Percentiles rank a stretch among this genome's conserved stretches.
These are phyloP conservation scores for Pagrus major DNA, from an alignment of 2,113 vertebrate species.

Conservation along the genomic window DNA sequence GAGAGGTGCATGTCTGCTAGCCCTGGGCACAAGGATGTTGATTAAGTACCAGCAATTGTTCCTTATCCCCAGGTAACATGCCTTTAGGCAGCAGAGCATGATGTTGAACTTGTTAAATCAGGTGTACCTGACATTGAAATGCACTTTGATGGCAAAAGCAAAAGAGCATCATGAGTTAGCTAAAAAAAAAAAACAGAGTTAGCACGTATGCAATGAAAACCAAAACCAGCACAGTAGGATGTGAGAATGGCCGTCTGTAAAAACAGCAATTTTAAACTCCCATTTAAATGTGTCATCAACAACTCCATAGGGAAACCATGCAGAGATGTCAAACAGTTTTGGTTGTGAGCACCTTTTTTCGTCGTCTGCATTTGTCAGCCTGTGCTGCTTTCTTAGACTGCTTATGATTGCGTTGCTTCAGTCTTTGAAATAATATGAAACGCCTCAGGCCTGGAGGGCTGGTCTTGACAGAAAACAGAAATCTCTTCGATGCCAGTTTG, in stretches of 20 bases:
- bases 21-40: slow-evolving; percentile 21
- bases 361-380: slow-evolving; percentile 36
- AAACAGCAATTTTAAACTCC: slow-evolving; percentile 24
- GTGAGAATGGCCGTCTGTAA: neutral
- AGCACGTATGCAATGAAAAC: neutral
- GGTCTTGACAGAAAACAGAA: slow-evolving; percentile 74
- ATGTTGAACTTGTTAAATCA: slow-evolving; percentile 20
- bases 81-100: slow-evolving; percentile 45
- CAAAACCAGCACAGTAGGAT: neutral
- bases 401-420: slow-evolving; percentile 64
- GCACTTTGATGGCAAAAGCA: slow-evolving; percentile 14
- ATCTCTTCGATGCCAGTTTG: slow-evolving; percentile 62
- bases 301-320: slow-evolving; percentile 29
- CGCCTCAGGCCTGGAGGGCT: slow-evolving; percentile 56
- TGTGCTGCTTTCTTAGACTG: slow-evolving; percentile 53
- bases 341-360: slow-evolving; percentile 31
- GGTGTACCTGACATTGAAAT: slow-evolving; percentile 10
- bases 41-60: slow-evolving; percentile 37
- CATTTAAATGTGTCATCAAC: slow-evolving; percentile 45
- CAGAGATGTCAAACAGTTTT: slow-evolving; percentile 45
- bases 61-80: slow-evolving; percentile 29
- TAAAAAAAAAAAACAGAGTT: neutral
- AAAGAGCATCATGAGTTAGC: neutral
- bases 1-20: slow-evolving; percentile 33
- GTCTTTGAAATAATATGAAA: slow-evolving; percentile 75